These are phyloP conservation scores for Caenorhabditis doughertyi DNA, from an alignment of 2,888 invertebrate genomes.

Conservation along the genomic window DNA sequence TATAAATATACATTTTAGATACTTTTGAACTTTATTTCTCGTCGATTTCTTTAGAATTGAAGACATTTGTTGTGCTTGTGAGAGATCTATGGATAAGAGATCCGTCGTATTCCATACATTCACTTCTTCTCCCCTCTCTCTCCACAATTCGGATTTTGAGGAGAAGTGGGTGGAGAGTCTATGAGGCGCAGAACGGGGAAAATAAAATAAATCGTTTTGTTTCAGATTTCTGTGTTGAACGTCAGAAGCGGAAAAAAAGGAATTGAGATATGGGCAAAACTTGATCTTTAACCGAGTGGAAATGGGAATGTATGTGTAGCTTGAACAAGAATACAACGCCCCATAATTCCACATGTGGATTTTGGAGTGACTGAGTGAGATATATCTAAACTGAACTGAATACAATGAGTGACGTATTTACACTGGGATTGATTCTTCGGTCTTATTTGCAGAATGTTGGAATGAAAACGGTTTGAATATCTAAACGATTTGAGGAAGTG, in stretches of 20 bases:
- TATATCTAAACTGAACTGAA: background rate
- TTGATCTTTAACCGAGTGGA: constrained; percentile 5
- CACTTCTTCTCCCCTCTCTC: background rate
- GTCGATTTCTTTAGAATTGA: constrained; percentile 26
- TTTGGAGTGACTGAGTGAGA: background rate
- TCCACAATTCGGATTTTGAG: background rate
- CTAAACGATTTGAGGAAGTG: too few species aligned
- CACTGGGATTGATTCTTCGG: background rate
- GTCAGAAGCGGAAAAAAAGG: too few species aligned
- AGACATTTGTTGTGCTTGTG: constrained; percentile 16
- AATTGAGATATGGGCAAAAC: background rate
- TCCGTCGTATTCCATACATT: constrained; percentile 26
- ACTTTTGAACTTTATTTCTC: constrained; percentile 26
- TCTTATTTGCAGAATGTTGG: too few species aligned
- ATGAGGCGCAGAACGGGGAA: background rate
- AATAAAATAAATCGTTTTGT: background rate
- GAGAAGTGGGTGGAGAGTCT: constrained; percentile 20
- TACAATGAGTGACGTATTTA: background rate
- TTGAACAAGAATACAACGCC: constrained; percentile 4
- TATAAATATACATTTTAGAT: constrained; percentile 1
- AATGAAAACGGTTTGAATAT: too few species aligned
- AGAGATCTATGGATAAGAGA: constrained; percentile 34
- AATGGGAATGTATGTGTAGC: constrained; percentile 2
- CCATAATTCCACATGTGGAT: background rate
- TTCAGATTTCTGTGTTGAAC: constrained; percentile 14